These are phyloP conservation scores for Trypoxylus dichotomus DNA, from an alignment of 1,140 invertebrate genomes.

Conservation along the genomic window DNA sequence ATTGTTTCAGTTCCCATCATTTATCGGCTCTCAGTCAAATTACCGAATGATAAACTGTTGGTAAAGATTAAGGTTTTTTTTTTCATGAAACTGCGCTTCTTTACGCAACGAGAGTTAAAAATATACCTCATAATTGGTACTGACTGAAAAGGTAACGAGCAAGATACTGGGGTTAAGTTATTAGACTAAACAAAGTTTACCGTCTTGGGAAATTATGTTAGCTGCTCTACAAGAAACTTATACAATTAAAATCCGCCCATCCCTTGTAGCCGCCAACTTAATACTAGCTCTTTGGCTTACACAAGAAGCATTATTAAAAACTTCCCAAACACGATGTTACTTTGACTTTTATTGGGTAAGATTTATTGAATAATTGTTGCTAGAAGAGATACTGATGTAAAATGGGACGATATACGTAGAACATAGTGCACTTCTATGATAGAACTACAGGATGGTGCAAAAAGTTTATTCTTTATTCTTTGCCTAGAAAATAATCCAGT, in stretches of 20 bases:
- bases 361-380: background rate
- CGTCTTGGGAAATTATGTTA: background rate
- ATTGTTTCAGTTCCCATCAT: too few species aligned
- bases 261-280: background rate
- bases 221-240: background rate
- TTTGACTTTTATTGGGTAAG: background rate
- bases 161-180: background rate
- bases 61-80: too few species aligned
- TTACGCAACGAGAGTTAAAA: background rate
- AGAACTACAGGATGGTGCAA: too few species aligned
- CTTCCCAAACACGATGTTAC: background rate
- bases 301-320: background rate
- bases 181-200: background rate
- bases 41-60: too few species aligned
- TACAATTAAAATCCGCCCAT: background rate
- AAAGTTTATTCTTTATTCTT: too few species aligned
- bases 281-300: background rate
- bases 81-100: background rate
- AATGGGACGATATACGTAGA: too few species aligned
- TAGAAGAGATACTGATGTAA: background rate
- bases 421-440: too few species aligned
- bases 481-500: too few species aligned
- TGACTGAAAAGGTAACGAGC: background rate
- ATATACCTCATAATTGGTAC: background rate
- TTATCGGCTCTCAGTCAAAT: too few species aligned